Evolutionary conservation across 2,113 vertebrate genomes (phyloP).

Genomic region (Probosciger aterrimus): DNA sequence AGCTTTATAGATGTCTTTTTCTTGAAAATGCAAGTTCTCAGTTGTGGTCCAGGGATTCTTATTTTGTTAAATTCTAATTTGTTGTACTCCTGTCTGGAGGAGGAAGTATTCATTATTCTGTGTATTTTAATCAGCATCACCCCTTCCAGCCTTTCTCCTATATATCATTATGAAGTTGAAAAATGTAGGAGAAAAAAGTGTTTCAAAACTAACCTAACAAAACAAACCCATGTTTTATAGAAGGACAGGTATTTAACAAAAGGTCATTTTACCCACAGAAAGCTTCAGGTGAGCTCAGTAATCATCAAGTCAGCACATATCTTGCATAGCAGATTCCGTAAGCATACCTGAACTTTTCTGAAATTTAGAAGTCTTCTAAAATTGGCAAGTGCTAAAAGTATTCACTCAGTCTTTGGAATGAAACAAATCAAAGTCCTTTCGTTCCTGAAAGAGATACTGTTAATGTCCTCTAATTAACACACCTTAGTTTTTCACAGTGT

Average conservation of each 20-base stretch:
- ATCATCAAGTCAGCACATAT: conserved; percentile 44
- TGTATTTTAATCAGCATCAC: neutral
- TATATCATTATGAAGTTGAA: conserved; percentile 14
- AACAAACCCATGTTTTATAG: neutral
- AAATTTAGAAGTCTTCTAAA: conserved; percentile 31
- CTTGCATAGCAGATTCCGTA: conserved; percentile 29
- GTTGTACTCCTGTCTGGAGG: conserved; percentile 5
- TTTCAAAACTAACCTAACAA: neutral
- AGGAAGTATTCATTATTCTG: conserved; percentile 21
- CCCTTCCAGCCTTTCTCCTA: neutral
- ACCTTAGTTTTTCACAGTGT: conserved; percentile 46
- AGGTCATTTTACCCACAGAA: conserved; percentile 24
- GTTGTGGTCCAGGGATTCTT: neutral
- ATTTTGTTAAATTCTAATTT: conserved; percentile 52
- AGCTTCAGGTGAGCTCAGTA: conserved; percentile 52
- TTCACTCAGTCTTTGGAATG: conserved; percentile 3
- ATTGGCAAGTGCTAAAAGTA: conserved; percentile 19
- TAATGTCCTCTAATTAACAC: conserved; percentile 54
- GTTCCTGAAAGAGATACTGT: conserved; percentile 20
- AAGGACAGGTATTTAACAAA: neutral
- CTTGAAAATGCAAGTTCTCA: conserved; percentile 50
- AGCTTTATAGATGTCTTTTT: conserved; percentile 42
- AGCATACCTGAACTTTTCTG: conserved; percentile 58
- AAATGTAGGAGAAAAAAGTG: neutral
- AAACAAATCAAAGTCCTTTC: neutral